Evolutionary conservation across 1,140 invertebrate species (phyloP), one percentile per base, ranked within the genome.

Genomic region (Bombus pascuorum): DNA sequence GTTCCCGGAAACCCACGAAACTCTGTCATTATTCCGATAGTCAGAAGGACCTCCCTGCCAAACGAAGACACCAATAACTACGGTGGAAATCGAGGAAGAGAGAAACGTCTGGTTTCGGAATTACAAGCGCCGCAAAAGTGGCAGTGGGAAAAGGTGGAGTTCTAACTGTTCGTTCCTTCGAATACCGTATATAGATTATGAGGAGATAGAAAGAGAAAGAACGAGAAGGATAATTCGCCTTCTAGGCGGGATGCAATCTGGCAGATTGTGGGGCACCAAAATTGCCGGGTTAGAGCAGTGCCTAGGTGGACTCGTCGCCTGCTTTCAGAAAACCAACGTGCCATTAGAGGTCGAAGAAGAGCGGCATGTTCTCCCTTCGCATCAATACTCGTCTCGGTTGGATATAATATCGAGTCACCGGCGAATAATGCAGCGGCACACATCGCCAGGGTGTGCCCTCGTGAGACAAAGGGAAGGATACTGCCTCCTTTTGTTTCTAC

Each of bases 321-420:
- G 89, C 92, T 93, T 93, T 93, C 87, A 91, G 93, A 93, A 93
- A 93, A 93, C 88, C 82, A 93, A 92, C 93, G 92, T 93, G 89
- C 90, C 91, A 94, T 94, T 93, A 94, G 86, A 82, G 86, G 83
- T 74, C 75, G 77, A 68, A 37, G 59, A 42, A 57, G 80, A 78
- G 66, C 47, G 65, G 47, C 47, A 47, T 85, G 44, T 37, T 85
- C 66, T 37, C 78, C 78, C 39, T 59, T 70, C 73, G 71, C 74
- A 72, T 75, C 73, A 73, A 85, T 86, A 79, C 72, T 47, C 78
- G 65, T n/a, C 68, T 25, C 62, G 81, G 34, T 28, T 85, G 83
- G 89, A 57, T 80, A 72, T 89, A 86, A 78, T 86, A 87, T 87
- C 88, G 88, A 87, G 88, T 91, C 91, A 90, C 89, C 83, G 89